Percentiles rank a stretch among this genome's conserved stretches.
These are phyloP conservation scores for Hyalella azteca DNA, from an alignment of 2,888 invertebrate genomes.

Conservation along the genomic window DNA sequence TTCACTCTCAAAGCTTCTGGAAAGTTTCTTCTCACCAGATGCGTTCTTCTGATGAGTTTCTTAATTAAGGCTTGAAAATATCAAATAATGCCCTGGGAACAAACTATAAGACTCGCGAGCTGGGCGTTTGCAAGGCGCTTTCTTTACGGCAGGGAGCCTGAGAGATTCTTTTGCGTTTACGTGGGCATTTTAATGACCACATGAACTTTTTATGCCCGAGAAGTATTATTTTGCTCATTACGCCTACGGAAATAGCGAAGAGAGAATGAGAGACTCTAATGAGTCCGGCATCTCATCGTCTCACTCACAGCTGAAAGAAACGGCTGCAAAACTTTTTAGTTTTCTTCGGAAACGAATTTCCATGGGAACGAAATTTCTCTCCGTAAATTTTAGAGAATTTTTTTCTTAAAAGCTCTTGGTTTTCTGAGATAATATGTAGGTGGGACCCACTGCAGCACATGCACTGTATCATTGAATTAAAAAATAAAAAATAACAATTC, in stretches of 20 bases:
- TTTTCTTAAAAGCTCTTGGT: background rate
- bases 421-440: background rate
- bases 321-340: background rate
- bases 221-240: conserved; percentile 25
- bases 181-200: conserved; percentile 15
- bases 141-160: background rate
- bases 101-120: background rate
- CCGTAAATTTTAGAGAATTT: background rate
- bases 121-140: background rate
- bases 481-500: too few relatives aligned
- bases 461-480: too few relatives aligned
- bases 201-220: background rate
- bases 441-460: too few relatives aligned
- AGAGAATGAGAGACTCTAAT: background rate
- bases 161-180: background rate
- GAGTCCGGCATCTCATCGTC: background rate
- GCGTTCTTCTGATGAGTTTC: background rate
- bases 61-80: background rate
- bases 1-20: background rate
- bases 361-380: background rate
- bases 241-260: background rate
- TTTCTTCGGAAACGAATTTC: background rate
- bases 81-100: background rate
- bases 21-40: background rate
- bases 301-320: background rate